phyloP scores from a whole-genome alignment of 2,888 invertebrate species.

The Parnassius orleans region DNA sequence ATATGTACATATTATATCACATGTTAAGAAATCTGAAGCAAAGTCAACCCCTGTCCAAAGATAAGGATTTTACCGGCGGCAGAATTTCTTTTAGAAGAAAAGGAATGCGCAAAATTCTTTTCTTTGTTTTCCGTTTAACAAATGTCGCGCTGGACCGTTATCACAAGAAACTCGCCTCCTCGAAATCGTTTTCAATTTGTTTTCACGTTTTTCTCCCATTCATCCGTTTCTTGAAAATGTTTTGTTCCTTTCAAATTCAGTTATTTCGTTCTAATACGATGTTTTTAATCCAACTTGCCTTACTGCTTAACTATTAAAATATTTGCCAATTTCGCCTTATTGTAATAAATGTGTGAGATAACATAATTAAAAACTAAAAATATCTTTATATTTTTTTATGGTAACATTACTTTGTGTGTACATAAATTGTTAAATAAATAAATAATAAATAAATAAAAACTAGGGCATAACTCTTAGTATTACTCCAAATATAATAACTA shows the following conservation, averaged over 20 bases:
- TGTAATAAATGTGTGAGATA: too few relatives aligned
- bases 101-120: conserved; percentile 15
- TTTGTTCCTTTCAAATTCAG: conserved; percentile 14
- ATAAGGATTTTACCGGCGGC: conserved; percentile 3
- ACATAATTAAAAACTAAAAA: too few relatives aligned
- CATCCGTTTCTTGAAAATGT: conserved; percentile 18
- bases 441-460: too few relatives aligned
- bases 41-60: background rate
- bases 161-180: conserved; percentile 20
- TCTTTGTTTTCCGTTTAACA: conserved; percentile 20
- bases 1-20: too few relatives aligned
- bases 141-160: conserved; percentile 22
- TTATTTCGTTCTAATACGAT: conserved; percentile 2
- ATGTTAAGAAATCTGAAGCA: background rate
- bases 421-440: too few relatives aligned
- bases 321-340: too few relatives aligned
- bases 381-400: too few relatives aligned
- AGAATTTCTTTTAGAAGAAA: conserved; percentile 7
- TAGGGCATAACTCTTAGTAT: too few relatives aligned
- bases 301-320: too few relatives aligned
- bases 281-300: conserved; percentile 13
- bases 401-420: too few relatives aligned
- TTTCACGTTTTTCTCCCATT: conserved; percentile 21
- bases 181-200: conserved; percentile 26
- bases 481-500: too few relatives aligned